Base-by-base conservation (phyloP, 1,140 invertebrate genomes). In the Drosophila obscura region DNA sequence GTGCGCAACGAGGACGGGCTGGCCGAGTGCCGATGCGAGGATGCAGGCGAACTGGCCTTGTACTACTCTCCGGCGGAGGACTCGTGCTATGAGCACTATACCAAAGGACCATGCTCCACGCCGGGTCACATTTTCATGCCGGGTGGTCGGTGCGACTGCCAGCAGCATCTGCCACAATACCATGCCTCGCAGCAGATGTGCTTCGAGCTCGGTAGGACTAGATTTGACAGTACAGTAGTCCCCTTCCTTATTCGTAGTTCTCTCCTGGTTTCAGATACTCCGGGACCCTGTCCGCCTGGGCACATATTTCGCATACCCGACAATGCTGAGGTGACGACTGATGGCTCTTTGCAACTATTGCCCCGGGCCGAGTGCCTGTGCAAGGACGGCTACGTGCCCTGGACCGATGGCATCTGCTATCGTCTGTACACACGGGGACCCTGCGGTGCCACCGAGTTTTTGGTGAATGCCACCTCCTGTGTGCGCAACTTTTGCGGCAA, bases 51-150 rank as follows among this genome's bases (percentile, higher is more conserved):
- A 67, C 69, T 94, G 28, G 80, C 87, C 13, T 78, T 91, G 8
- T 94, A 93, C 65, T 92, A 92, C 35, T 94, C 94, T 92, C 79
- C 92, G 0, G 87, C 79, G 5, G 93, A 94, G 28, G 93, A 93
- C 6, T 94, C 94, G 4, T 97, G 96, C 80, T 95, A 96, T 75
- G 95, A 96, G 74, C 95, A 96, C 84, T 96, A 95, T 77, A 95
- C 95, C 0, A 94, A 93, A 71, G 96, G 96, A 1, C 96, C 96
- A 4, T 97, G 96, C 81, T 93, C 94, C 35, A 94, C 95, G 82
- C 93, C 92, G 2, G 96, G 96, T 0, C 94, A 95, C 83, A 91
- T 97, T 43, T 96, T 96, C 90, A 90, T 97, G 57, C 96, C 96
- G 0, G 94, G 94, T 5, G 94, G 94, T 1, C 92, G 91, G 4